Conservation (phyloP, 2,113 vertebrate species). For the Micromys minutus region DNA sequence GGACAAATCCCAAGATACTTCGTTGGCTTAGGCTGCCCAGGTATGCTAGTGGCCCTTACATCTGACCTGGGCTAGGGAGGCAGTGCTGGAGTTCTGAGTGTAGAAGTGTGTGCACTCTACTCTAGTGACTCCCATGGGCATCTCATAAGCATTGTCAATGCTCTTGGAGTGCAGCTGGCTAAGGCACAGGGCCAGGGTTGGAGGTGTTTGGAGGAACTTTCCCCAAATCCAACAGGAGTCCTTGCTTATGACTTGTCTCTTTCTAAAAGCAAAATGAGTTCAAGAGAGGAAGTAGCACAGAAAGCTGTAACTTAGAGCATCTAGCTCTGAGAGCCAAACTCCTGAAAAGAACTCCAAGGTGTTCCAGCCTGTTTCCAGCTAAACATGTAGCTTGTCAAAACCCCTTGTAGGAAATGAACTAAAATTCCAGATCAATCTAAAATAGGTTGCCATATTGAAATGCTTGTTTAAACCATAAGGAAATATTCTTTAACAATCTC, state of each 20-base stretch:
- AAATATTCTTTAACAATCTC: neutral
- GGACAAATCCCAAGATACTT: neutral
- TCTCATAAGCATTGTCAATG: slow-evolving; percentile 76
- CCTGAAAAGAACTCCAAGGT: neutral
- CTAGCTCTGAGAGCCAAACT: neutral
- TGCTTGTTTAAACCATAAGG: neutral
- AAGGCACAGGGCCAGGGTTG: slow-evolving; percentile 49
- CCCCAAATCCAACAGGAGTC: slow-evolving; percentile 37
- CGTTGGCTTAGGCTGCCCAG: neutral
- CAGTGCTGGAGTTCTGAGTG: slow-evolving; percentile 72
- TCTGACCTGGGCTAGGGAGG: slow-evolving; percentile 87
- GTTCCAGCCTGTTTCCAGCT: neutral
- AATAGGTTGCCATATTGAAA: too few species aligned
- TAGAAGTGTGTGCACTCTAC: slow-evolving; percentile 87
- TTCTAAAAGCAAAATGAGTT: neutral
- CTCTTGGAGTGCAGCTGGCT: slow-evolving; percentile 29
- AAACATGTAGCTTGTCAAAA: neutral
- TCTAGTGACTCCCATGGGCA: slow-evolving; percentile 87
- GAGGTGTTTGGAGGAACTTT: neutral
- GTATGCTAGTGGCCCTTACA: neutral
- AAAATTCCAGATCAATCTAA: neutral
- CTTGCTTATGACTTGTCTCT: rapidly evolving
- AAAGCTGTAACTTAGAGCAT: neutral
- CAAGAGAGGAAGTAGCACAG: neutral
- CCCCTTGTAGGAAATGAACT: neutral